A percentile compares a stretch with the other conserved stretches of the same genome.
phyloP scores from a whole-genome alignment of 2,797 vertebrate species.

The Schizothorax lantsangensis region DNA sequence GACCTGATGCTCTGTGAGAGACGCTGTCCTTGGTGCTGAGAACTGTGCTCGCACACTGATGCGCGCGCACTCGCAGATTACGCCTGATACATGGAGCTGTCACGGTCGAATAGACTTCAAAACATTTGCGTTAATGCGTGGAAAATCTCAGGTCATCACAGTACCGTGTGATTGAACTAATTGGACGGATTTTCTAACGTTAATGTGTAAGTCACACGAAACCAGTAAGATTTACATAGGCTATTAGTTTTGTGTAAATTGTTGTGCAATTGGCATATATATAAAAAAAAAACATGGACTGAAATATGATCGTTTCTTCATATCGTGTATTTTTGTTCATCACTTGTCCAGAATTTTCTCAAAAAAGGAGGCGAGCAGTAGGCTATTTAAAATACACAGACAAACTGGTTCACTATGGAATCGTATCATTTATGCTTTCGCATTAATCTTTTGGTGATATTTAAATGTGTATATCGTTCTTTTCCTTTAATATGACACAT shows the following conservation, averaged over 20 bases:
- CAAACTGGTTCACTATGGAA: background rate
- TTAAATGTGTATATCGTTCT: slow-evolving; percentile 1
- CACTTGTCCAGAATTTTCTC: background rate
- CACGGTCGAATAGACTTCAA: slow-evolving; percentile 51
- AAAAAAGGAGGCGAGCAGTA: background rate
- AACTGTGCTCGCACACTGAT: slow-evolving; percentile 54
- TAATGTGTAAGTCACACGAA: slow-evolving; percentile 26
- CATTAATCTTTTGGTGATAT: background rate
- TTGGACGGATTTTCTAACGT: slow-evolving; percentile 11
- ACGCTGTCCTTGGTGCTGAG: slow-evolving; percentile 72
- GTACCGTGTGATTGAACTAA: slow-evolving; percentile 7
- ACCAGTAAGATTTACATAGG: background rate
- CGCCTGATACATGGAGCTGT: slow-evolving; percentile 57
- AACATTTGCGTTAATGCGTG: slow-evolving; percentile 53
- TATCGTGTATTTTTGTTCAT: slow-evolving; percentile 1
- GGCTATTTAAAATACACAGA: background rate
- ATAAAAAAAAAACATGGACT: background rate
- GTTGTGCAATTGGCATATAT: background rate
- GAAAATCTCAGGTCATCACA: slow-evolving; percentile 36
- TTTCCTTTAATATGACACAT: background rate
- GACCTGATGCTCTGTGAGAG: slow-evolving; percentile 63
- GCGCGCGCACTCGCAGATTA: slow-evolving; percentile 61
- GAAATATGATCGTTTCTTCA: background rate
- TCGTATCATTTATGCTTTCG: background rate
- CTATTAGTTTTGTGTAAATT: background rate